Evolutionary conservation across 1,140 invertebrate genomes (phyloP), one percentile per base, ranked within the genome.

Genomic region (Trachymyrmex septentrionalis): DNA sequence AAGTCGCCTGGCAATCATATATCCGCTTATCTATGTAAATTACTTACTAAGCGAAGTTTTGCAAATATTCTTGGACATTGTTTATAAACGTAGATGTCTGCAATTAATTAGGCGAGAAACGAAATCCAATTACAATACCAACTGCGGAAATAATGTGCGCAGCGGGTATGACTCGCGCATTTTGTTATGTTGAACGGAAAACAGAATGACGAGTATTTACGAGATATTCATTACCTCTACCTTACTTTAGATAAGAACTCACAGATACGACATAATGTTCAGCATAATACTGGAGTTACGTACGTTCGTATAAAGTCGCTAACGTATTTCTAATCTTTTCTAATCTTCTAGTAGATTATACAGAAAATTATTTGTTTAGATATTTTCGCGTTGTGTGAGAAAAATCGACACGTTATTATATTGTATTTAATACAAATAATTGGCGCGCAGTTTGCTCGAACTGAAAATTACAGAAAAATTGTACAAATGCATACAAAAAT

Each of bases 181-280:
- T 80, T 69, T n/a, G 16, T 73, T 71, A 57, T 16, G 53, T 27
- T 61, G 38, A 57, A 44, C 16, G 69, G 34, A 48, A 73, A 72
- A 19, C 80, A 55, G 19, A 59, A 61, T 73, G 53, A 34, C 67
- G 55, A 38, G 12, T 61, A 59, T 82, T 82, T 73, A 82, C 67
- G 67, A 59, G 80, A 82, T 82, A 48, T 4, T 82, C 24, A 30
- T 82, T 82, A 61, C n/a, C 30, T 53, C 24, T 30, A 66, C n/a
- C 67, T 82, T 81, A 72, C 10, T 72, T 72, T 30, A 82, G 80
- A 82, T 82, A 82, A 73, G 34, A 44, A 44, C 4, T 59, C 30
- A 10, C 27, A 55, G 48, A 80, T 80, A 80, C 63, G 44, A 67
- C 19, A 21, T 16, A 21, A 12, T 67, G 44, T 19, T 80, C 63